A percentile compares a stretch with the other conserved stretches of the same genome.
Conservation (phyloP, 2,888 invertebrate genomes). For the Epistrophe grossulariae region DNA sequence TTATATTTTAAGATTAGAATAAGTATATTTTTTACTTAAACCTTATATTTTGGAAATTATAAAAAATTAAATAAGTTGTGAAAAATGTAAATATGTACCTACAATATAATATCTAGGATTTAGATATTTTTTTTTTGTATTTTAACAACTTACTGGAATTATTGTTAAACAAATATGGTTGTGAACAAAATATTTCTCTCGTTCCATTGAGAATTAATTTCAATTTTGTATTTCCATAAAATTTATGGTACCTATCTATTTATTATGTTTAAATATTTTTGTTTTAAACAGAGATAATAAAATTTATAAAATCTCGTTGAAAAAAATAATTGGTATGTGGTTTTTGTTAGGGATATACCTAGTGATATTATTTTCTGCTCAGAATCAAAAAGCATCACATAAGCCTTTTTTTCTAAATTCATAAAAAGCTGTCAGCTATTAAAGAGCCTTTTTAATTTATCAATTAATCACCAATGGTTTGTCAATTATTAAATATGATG, state of each 20-base stretch:
- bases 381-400: not conserved
- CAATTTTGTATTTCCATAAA: conserved; percentile 53
- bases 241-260: conserved; percentile 45
- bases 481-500: not conserved
- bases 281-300: conserved; percentile 1
- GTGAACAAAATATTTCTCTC: conserved; percentile 40
- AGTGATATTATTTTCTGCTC: conserved; percentile 49
- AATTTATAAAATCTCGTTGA: conserved; percentile 2
- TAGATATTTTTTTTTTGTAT: not conserved
- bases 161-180: conserved; percentile 55
- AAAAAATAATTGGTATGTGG: conserved; percentile 7
- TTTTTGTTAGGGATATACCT: not conserved
- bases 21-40: conserved; percentile 12
- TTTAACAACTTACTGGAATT: not conserved
- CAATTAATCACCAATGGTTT: not conserved
- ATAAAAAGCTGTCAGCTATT: not conserved
- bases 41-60: not conserved
- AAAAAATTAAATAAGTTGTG: not conserved
- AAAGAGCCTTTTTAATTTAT: not conserved
- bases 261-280: conserved; percentile 18
- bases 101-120: conserved; percentile 2
- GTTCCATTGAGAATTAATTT: conserved; percentile 29
- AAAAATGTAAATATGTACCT: conserved; percentile 37
- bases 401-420: not conserved
- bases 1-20: conserved; percentile 30